phyloP scores from a whole-genome alignment of 2,113 vertebrate species.

The Eurystomus gularis region DNA sequence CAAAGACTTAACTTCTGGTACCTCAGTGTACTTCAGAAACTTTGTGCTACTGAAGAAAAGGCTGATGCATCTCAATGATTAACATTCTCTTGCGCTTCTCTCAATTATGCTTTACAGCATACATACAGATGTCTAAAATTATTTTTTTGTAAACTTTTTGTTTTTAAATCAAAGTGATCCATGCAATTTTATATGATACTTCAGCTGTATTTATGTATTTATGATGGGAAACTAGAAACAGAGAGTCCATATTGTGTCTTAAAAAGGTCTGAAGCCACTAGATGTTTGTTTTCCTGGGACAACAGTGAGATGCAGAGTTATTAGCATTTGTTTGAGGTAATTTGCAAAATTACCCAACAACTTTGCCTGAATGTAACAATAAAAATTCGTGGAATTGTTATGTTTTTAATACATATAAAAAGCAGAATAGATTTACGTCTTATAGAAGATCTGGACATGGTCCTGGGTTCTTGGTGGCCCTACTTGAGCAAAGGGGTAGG shows the following conservation, averaged over 20 bases:
- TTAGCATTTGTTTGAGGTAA: neutral
- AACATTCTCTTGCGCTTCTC: neutral
- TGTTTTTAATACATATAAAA: neutral
- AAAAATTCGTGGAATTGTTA: fast-evolving
- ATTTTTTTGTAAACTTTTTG: neutral
- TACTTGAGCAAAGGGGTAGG: neutral
- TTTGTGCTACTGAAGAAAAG: neutral
- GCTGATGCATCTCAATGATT: neutral
- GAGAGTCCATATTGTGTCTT: neutral
- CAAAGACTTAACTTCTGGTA: neutral
- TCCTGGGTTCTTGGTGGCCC: neutral
- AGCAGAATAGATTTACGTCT: neutral
- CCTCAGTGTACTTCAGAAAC: neutral
- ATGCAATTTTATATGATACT: neutral
- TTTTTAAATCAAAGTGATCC: neutral
- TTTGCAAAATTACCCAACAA: neutral
- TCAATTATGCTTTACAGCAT: neutral
- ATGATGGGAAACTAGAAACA: neutral
- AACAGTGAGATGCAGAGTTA: fast-evolving
- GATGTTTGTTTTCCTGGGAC: neutral
- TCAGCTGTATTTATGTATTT: neutral
- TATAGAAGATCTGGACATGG: neutral
- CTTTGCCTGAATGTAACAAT: neutral
- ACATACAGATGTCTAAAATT: neutral
- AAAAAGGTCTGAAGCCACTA: neutral